Base-by-base conservation (phyloP, 2,888 invertebrate species). In the Gymnosoma rotundatum region DNA sequence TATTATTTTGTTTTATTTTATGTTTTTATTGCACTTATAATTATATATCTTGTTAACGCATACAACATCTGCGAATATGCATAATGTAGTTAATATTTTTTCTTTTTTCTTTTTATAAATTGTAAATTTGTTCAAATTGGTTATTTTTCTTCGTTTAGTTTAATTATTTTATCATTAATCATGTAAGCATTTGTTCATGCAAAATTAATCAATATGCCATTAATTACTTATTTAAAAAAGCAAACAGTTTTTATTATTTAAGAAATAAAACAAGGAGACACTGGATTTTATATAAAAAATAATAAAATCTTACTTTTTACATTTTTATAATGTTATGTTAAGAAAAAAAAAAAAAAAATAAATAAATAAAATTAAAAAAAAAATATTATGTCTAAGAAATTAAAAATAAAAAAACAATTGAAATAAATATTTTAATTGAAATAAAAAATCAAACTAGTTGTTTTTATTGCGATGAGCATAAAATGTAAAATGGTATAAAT, bases 271-370 rank as follows among this genome's bases (percentile, higher is more conserved):
- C 76, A 74, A 76, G 79, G 76, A 83, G 85, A 85, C 85, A 83
- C 80, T 61, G 42, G 73, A 74, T 83, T 83, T 78, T 54, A 73
- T 70, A 79, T 61, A 12, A 69, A 72, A 63, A 38, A 78, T 18
- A 66, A 63, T 48, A 20, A 82, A 79, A 64, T 72, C 42, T 48
- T 48, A 54, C 61, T 80, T 84, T 81, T 74, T 84, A 80, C 58
- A 45, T 69, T 83, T 87, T 86, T 87, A 74, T 87, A 87, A 87
- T 83, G 86, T 86, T 79, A 86, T 86, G 85, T 52, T 81, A 85
- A 86, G 83, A 85, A 86, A 86, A 84, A 80, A 86, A 25, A 75
- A 79, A 83, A 18, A 3, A 54, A 56, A 54, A 5, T 32, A 75
- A 54, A 5, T 32, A 75, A 56, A 52, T 67, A 67, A 50, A 63